Evolutionary conservation across 1,140 invertebrate species (phyloP), one percentile per base, ranked within the genome.

Genomic region (Leptonema lineaticorne): DNA sequence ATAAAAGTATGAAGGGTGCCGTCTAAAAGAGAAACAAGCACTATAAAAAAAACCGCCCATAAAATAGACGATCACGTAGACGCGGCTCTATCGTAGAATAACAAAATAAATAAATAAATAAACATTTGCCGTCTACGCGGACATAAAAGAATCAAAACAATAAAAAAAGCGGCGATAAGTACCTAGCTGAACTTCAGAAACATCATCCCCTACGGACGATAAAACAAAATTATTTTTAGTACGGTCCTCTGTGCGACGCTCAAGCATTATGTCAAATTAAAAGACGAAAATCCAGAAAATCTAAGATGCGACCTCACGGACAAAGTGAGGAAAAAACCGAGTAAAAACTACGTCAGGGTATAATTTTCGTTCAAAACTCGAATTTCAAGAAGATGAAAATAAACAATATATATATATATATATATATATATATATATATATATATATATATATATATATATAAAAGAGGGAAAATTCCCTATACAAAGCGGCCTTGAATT

Each of bases 171-270:
- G 20, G 22, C 20, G 22, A 24, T 22, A 53, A 53, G 50, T 53
- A 53, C 50, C 50, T 9, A 8, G 50, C 20, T 53, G 50, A 53
- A 53, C 50, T 53, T 53, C 11, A 53, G 50, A 24, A 14, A 22
- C 20, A 24, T 53, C 50, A 24, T 53, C 50, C 50, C 50, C 50
- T 24, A 53, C 22, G 50, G 50, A 11, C 22, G 50, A 53, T 26
- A 53, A 53, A 53, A 53, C 22, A 53, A 53, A 53, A 53, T 53
- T 53, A 53, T 53, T 53, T 53, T 53, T 53, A 53, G 50, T 53
- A 26, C 50, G 50, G 50, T 53, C 50, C 27, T 53, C 24, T 2
- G 5, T 26, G 9, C 50, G 22, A 53, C 50, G 4, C 24, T 26
- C 22, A 2, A 24, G 20, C 6, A 53, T 53, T 53, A 26, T 22